Base-by-base conservation (phyloP, 2,113 vertebrate genomes). In the Brachyhypopomus occidentalis region DNA sequence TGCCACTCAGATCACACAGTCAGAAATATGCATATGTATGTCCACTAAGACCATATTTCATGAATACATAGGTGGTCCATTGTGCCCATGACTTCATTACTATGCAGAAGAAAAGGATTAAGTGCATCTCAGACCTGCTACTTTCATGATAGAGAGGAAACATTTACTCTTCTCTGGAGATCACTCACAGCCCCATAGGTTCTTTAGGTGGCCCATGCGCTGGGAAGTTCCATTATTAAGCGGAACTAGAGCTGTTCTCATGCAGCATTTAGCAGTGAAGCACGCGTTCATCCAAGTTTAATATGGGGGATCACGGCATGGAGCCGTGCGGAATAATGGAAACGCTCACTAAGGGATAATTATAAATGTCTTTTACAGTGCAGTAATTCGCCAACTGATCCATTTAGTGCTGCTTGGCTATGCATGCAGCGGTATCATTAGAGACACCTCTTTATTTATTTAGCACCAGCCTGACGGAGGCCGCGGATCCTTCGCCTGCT, bases 341-440 rank as follows among this genome's bases (percentile, higher is more conserved):
- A 84, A 76, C 34, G 75, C 83, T 87, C 87, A 81, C 70, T 76
- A 83, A 80, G 84, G 77, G 73, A 83, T 86, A 82, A 88, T 85
- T 89, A 85, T 52, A 86, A 83, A 80, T 56, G 84, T 67, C 83
- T 84, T 82, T 85, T 77, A 81, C 80, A 75, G 80, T 48, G 82
- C 80, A 80, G 84, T 87, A 85, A 87, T 88, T 82, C 85, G 84
- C 75, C n/a, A 82, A 69, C 87, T 87, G 82, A 83, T 90, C 84
- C 83, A 86, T 89, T 90, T 88, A 89, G 87, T 75, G 84, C 78
- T 78, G 88, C 89, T 82, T 84, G 70, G 83, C 82, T 78, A 78
- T 56, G 71, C 22, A 77, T 85, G 86, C 83, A 82, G 79, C 83
- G 83, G 79, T 64, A 75, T 84, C 84, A 77, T 81, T 87, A 84